These are phyloP conservation scores for Alligator mississippiensis DNA, from an alignment of 2,113 vertebrate species.

Conservation along the genomic window DNA sequence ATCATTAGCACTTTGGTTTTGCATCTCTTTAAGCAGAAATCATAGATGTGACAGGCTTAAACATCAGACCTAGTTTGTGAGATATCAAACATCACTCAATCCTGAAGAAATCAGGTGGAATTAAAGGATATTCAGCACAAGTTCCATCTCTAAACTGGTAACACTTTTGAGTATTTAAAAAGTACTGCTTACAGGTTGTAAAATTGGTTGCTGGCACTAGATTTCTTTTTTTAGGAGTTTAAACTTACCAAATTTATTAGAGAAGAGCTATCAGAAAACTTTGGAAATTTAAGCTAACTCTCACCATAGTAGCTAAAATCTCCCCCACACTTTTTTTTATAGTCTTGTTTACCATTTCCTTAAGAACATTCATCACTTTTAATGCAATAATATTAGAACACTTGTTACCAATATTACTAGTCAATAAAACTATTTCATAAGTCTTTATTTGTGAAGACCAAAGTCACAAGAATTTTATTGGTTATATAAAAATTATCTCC, in stretches of 20 bases:
- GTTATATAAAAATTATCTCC: not conserved
- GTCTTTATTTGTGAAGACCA: not conserved
- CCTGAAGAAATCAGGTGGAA: not conserved
- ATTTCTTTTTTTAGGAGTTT: not conserved
- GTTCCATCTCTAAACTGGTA: not conserved
- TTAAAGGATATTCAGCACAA: not conserved
- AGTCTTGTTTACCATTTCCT: not conserved
- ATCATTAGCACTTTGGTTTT: not conserved
- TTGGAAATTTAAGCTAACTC: not conserved
- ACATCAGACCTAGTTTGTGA: not conserved
- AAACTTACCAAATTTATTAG: not conserved
- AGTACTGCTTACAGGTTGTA: not conserved
- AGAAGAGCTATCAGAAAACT: not conserved
- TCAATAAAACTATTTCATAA: not conserved
- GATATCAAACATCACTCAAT: not conserved
- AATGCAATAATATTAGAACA: not conserved
- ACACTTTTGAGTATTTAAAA: not conserved
- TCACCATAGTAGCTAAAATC: not conserved
- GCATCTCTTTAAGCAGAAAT: not conserved
- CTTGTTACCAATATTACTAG: not conserved
- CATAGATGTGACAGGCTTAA: not conserved
- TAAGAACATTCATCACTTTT: not conserved
- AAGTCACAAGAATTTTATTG: not conserved
- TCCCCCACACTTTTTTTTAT: not conserved
- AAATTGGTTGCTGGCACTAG: not conserved